Conservation (phyloP, 2,888 invertebrate species). For the Cotesia congregata region DNA sequence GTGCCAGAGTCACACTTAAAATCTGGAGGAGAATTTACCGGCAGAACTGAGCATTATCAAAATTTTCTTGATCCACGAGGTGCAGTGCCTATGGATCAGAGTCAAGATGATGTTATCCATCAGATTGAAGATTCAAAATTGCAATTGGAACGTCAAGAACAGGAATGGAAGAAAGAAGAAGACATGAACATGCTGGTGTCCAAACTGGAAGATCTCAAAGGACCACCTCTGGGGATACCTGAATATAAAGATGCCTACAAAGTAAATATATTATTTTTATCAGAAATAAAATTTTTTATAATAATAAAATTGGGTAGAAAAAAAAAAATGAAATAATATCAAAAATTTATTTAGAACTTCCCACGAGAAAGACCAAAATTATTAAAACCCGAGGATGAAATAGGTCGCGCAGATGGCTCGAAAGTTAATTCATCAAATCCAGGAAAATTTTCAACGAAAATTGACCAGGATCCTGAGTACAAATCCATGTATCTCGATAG, state of each 20-base stretch:
- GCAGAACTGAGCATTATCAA: conserved; percentile 49
- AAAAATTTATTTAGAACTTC: conserved; percentile 63
- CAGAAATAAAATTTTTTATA: no score
- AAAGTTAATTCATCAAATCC: conserved; percentile 55
- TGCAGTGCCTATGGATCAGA: conserved; percentile 50
- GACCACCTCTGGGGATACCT: conserved; percentile 61
- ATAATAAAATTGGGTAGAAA: no score
- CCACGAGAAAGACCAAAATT: conserved; percentile 70
- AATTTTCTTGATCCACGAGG: conserved; percentile 50
- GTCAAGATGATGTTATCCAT: conserved; percentile 9
- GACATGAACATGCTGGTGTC: conserved; percentile 63
- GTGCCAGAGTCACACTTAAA: conserved; percentile 59
- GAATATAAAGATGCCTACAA: conserved; percentile 67
- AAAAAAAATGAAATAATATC: no score
- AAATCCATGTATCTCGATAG: conserved; percentile 62
- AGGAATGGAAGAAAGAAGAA: conserved; percentile 53
- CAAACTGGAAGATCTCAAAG: conserved; percentile 62
- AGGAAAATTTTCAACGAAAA: conserved; percentile 59
- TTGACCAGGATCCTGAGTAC: conserved; percentile 70
- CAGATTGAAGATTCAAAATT: conserved; percentile 37
- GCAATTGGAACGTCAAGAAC: conserved; percentile 45
- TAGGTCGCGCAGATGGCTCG: conserved; percentile 65
- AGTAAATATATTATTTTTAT: conserved; percentile 47
- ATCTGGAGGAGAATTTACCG: conserved; percentile 53
- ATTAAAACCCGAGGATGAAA: conserved; percentile 66